Evolutionary conservation across 1,140 invertebrate species (phyloP), one percentile per base, ranked within the genome.

Genomic region (Aphidius ervi): DNA sequence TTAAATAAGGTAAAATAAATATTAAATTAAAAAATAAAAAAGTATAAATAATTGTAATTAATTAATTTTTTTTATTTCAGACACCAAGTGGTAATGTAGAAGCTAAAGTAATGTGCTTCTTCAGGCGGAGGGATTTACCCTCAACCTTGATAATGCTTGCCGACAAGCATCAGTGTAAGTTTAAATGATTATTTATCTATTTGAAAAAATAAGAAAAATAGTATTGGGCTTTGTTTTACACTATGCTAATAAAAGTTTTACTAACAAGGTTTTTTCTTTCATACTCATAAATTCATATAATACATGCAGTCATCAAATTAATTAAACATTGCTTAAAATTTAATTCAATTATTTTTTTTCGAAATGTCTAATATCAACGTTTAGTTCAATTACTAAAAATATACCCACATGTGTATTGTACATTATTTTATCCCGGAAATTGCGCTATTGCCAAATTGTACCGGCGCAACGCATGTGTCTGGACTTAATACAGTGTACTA

Each of bases 21-120:
- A 5, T 56, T 4, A 56, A 6, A 10, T 10, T 56, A 37, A 46
- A 31, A 31, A 31, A 16, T 10, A 46, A 5, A 9, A 9, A 43
- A 10, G 40, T 39, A 9, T 39, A 45, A 55, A 40, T 9, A 23
- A 9, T 23, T 59, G 16, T 39, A n/a, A 45, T 63, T 3, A 39
- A 58, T 58, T 46, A 59, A 46, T 66, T 63, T 62, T 63, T 64
- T 69, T 70, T 61, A 56, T 84, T 85, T 62, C 79, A 90, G 88
- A 98, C 95, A 63, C 86, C 92, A 67, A 94, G 87, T 81, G 97
- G 97, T 70, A 98, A 97, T 86, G 96, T 99, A 63, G 97, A 99
- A 83, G 97, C 96, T 65, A 98, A 98, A 85, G 95, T 98, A 72
- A 97, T 98, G 92, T 99, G 96, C 81, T 99, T 98, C 82, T 99